A percentile compares a stretch with the other conserved stretches of the same genome.
Conservation (phyloP, 2,113 vertebrate species). For the Pituophis catenifer region DNA sequence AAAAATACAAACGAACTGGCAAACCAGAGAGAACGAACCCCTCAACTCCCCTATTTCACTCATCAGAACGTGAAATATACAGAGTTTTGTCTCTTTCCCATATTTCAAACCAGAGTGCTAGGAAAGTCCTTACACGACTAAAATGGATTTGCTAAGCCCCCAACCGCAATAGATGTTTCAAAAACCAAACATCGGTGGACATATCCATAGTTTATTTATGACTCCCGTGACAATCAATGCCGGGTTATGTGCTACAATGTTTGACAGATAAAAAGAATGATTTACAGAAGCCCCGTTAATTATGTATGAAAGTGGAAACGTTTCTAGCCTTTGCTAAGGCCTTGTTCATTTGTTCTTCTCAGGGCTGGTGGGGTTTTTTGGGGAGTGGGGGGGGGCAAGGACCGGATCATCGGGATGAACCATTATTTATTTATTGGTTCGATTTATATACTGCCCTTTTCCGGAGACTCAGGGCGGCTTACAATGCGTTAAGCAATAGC, state of each 20-base stretch:
- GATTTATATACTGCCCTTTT: too few species aligned
- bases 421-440: not conserved
- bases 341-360: slow-evolving; percentile 33
- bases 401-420: slow-evolving; percentile 22
- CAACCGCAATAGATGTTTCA: slow-evolving; percentile 19
- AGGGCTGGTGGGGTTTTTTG: slow-evolving; percentile 26
- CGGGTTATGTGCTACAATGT: slow-evolving; percentile 44
- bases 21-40: not conserved
- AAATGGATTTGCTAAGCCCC: slow-evolving; percentile 26
- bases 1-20: not conserved
- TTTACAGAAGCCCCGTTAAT: slow-evolving; percentile 57
- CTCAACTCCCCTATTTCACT: not conserved
- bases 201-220: slow-evolving; percentile 60
- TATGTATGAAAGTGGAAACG: slow-evolving; percentile 55
- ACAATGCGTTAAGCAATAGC: too few species aligned
- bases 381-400: not conserved
- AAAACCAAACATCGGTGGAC: slow-evolving; percentile 44
- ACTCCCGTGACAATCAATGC: slow-evolving; percentile 54
- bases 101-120: not conserved
- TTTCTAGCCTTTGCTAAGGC: slow-evolving; percentile 40
- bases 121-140: slow-evolving; percentile 36
- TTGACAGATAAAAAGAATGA: slow-evolving; percentile 63
- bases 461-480: too few species aligned
- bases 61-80: not conserved
- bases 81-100: not conserved